Evolutionary conservation across 35 echinoderm and acorn worm species (phyloP), one percentile per base, ranked within the genome.

Genomic region (Ptychodera flava): DNA sequence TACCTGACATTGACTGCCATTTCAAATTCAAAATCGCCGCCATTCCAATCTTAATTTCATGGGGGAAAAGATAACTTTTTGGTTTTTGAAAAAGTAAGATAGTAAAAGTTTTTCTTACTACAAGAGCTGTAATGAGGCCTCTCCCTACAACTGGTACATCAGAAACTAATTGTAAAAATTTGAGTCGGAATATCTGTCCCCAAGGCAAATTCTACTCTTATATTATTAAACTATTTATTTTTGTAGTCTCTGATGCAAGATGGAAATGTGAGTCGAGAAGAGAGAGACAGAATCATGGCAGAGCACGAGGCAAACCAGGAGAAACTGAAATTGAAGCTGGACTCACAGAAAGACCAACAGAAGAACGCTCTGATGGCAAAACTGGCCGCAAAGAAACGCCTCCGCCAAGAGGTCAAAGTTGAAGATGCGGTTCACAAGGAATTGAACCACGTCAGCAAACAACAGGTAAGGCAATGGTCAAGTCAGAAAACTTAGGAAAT

Each of bases 361-460:
- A 79, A 79, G 28, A 89, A 90, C 1, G 78, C 90, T n/a, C 78
- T 93, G 22, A 90, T 91, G 86, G 89, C 89, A 31, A 97, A 97
- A 78, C 86, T 97, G 34, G 94, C 88, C 30, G 94, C 94, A 28
- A 84, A 89, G 82, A 93, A 92, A 77, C 30, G 89, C 16, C 79
- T 97, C 0, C 88, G 88, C 38, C 91, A 97, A 86, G 91, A 97
- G 64, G 91, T 97, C 0, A 84, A 80, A 16, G 87, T 85, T 28
- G 94, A 97, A 86, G 89, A 97, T 31, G 88, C 94, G 0, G 94
- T 93, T 16, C 81, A 85, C 33, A 90, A 88, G 78, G 91, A 97
- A 86, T 82, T 97, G 88, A 89, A 97, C 30, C 89, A 93, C 78
- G 90, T 97, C 88, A 97, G 85, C 35, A 97, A 97, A 79, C 87